Base-by-base conservation (phyloP, 2,888 invertebrate genomes). In the Sylvicola cinctus region DNA sequence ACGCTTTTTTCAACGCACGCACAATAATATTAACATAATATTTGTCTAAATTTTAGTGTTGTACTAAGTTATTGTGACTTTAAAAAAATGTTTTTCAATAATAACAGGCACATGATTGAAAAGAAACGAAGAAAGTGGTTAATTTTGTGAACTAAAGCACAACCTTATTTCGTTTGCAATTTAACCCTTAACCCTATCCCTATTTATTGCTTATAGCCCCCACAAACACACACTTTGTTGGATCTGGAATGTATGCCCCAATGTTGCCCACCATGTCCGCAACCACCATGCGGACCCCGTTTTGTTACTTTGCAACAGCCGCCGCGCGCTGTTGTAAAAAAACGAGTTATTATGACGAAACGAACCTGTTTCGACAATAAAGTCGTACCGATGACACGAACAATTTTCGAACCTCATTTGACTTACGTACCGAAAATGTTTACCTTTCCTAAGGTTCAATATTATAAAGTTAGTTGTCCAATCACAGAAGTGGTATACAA, bases 281-380 rank as follows among this genome's bases (percentile, higher is more conserved):
- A 51, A 16, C 51, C 51, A 4, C 39, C 20, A 16, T 39, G 39
- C 23, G 32, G 46, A 25, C 51, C 52, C n/a, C 51, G 50, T 42
- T 48, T 49, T 38, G 49, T 54, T 16, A 52, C 52, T 12, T 47
- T 54, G 10, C 54, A 54, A 33, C 53, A 54, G 33, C 53, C 52
- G 4, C 52, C 54, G 1, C 49, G 50, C 5, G 39, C 54, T 3
- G 47, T 54, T 23, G 49, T 49, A 38, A 50, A 50, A 42, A 54
- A 54, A 39, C 49, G 50, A 6, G 51, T 54, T n/a, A 49, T 54
- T 4, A 51, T 49, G 15, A 35, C 35, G 11, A 33, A 33, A 20
- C 28, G 37, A n/a, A 35, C 35, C 13, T 32, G 36, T 10, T 34
- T 34, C 37, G 51, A 50, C 23, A 50, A 51, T 39, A 52, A 52